phyloP scores from a whole-genome alignment of 2,113 vertebrate species.

The Proteles cristata region DNA sequence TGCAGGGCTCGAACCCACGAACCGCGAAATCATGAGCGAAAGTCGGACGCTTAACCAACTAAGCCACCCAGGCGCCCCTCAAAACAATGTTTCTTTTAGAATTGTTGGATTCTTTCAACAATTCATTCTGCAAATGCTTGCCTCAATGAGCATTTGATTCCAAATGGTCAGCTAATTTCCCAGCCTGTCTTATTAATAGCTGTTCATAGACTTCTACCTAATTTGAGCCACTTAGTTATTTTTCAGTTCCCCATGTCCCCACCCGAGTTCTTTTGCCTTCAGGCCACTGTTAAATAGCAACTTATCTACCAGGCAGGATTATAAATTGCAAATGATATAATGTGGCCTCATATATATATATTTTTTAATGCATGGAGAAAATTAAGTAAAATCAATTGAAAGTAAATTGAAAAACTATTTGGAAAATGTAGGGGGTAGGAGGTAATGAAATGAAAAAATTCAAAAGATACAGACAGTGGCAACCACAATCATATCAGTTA shows the following conservation, averaged over 20 bases:
- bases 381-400: background rate
- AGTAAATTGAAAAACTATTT: background rate
- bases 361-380: background rate
- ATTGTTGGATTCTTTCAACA: background rate
- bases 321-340: background rate
- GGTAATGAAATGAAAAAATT: background rate
- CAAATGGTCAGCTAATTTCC: background rate
- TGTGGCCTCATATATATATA: background rate
- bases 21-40: too few species aligned
- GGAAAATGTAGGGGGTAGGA: accelerated
- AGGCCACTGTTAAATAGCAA: background rate
- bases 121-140: background rate
- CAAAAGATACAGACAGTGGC: background rate
- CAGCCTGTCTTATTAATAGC: background rate
- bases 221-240: background rate
- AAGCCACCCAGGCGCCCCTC: too few species aligned
- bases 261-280: accelerated
- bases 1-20: too few species aligned
- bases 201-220: background rate
- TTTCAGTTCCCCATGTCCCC: background rate
- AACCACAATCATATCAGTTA: background rate
- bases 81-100: background rate
- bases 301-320: background rate
- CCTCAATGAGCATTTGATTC: background rate
- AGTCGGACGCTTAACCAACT: too few species aligned